Percentiles rank a stretch among this genome's conserved stretches.
Conservation (phyloP, 2,888 invertebrate species). For the Chalcis sispes region DNA sequence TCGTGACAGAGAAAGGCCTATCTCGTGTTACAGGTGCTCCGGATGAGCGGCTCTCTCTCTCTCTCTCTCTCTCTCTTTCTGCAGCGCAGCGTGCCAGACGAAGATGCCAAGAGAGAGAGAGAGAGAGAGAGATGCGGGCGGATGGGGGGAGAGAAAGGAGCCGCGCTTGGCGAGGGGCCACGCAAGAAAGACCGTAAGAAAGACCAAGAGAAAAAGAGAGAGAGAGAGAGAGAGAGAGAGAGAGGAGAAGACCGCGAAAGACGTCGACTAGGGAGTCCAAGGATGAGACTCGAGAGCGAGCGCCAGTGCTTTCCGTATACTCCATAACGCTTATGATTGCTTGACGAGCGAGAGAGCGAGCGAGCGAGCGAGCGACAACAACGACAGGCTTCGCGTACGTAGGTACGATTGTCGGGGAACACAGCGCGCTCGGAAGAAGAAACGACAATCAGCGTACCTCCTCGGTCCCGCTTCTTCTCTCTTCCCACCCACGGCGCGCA, state of each 20-base stretch:
- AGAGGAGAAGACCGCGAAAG: too few relatives aligned
- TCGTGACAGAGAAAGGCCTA: conserved; percentile 57
- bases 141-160: conserved; percentile 28
- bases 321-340: conserved; percentile 39
- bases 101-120: conserved; percentile 26
- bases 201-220: too few relatives aligned
- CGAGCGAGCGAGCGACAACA: not conserved
- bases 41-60: conserved; percentile 19
- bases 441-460: conserved; percentile 28
- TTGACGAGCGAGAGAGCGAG: too few relatives aligned
- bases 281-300: conserved; percentile 9
- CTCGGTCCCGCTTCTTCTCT: not conserved
- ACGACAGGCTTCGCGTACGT: conserved; percentile 9
- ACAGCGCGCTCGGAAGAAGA: not conserved
- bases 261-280: conserved; percentile 3
- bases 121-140: conserved; percentile 34
- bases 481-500: not conserved
- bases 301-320: not conserved
- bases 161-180: too few relatives aligned
- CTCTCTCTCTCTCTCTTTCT: too few relatives aligned
- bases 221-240: too few relatives aligned
- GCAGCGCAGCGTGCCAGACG: not conserved
- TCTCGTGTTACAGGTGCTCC: conserved; percentile 57
- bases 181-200: conserved; percentile 3
- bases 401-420: not conserved